phyloP scores from a whole-genome alignment of 2,113 vertebrate genomes.

The Mastomys natalensis region DNA sequence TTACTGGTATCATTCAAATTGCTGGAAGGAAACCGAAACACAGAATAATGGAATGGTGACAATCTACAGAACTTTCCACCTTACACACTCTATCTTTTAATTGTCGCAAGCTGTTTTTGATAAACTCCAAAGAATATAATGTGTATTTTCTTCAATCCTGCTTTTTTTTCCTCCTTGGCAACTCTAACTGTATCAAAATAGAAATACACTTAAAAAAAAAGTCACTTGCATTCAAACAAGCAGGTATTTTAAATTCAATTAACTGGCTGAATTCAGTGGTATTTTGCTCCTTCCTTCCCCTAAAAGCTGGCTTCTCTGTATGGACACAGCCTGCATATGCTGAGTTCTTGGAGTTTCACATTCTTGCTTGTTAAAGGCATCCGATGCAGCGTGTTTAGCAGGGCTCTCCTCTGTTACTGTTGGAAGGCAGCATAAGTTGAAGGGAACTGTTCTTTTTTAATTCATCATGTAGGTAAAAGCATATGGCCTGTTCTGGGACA shows the following conservation, averaged over 20 bases:
- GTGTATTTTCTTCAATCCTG: constrained; percentile 69
- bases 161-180: not conserved
- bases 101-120: constrained; percentile 71
- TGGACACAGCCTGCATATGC: constrained; percentile 71
- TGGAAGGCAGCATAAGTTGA: constrained; percentile 78
- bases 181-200: constrained; percentile 73
- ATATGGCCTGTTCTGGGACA: constrained; percentile 69
- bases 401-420: constrained; percentile 77
- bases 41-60: constrained; percentile 58
- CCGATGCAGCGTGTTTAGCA: constrained; percentile 75
- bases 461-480: constrained; percentile 78
- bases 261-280: constrained; percentile 74
- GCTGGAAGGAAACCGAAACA: constrained; percentile 69
- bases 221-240: constrained; percentile 74
- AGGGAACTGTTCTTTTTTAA: constrained; percentile 75
- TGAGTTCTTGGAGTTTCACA: constrained; percentile 76
- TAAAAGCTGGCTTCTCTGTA: constrained; percentile 73
- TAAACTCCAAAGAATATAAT: constrained; percentile 69
- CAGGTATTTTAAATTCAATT: constrained; percentile 82
- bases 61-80: constrained; percentile 65
- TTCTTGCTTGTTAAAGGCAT: constrained; percentile 79
- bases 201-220: constrained; percentile 77
- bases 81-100: constrained; percentile 66
- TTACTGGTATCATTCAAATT: constrained; percentile 59
- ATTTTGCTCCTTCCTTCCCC: constrained; percentile 71